A percentile compares a stretch with the other conserved stretches of the same genome.
phyloP scores from a whole-genome alignment of 2,888 invertebrate species.

The Stenoptilia bipunctidactyla region DNA sequence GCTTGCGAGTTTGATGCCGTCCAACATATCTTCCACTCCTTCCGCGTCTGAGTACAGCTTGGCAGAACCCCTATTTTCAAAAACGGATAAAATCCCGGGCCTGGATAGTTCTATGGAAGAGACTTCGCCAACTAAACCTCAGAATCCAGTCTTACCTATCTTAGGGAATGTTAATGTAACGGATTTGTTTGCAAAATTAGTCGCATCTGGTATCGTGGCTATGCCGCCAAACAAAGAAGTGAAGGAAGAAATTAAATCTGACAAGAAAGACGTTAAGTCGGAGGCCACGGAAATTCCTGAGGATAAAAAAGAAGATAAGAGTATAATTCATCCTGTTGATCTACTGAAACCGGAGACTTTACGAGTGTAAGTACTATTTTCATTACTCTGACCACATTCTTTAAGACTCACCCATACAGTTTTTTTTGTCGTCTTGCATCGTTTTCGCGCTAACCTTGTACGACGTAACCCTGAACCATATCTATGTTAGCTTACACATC shows the following conservation, averaged over 20 bases:
- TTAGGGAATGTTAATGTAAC: constrained; percentile 76
- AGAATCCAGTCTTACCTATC: constrained; percentile 26
- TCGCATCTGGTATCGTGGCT: constrained; percentile 76
- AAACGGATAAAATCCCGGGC: constrained; percentile 45
- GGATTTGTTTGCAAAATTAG: constrained; percentile 86
- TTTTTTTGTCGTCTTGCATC: too few species aligned
- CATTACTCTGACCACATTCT: too few species aligned
- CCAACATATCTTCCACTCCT: constrained; percentile 60
- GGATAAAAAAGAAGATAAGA: constrained; percentile 39
- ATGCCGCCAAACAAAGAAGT: constrained; percentile 10
- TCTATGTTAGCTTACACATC: too few species aligned
- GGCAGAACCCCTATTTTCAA: constrained; percentile 45
- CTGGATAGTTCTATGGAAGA: constrained; percentile 37
- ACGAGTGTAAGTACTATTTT: constrained; percentile 72
- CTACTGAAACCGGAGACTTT: constrained; percentile 79
- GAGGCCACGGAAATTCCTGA: constrained; percentile 26
- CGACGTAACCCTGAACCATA: too few species aligned
- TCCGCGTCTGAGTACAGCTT: constrained; percentile 71
- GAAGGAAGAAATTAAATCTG: constrained; percentile 12
- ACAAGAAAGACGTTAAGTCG: constrained; percentile 13
- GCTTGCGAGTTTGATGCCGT: constrained; percentile 75
- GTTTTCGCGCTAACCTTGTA: too few species aligned
- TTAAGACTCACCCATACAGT: too few species aligned
- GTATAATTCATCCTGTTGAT: constrained; percentile 73
- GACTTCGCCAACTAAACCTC: constrained; percentile 25